A percentile compares a stretch with the other conserved stretches of the same genome.
Conservation (phyloP, 2,888 invertebrate species). For the Elmis aenea region DNA sequence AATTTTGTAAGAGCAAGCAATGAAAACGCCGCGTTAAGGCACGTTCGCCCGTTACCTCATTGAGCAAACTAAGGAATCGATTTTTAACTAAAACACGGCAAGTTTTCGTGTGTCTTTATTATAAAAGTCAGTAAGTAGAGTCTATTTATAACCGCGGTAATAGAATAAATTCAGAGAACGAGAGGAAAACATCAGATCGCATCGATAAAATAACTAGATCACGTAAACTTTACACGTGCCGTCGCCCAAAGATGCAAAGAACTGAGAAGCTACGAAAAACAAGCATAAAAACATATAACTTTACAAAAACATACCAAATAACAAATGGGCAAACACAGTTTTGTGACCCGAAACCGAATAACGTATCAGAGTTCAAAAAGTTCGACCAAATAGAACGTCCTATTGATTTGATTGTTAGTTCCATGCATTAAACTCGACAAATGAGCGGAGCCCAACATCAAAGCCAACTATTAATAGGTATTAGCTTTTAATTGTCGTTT, state of each 20-base stretch:
- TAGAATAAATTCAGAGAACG: too few species aligned
- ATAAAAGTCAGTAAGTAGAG: too few species aligned
- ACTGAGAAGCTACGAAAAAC: conserved; percentile 26
- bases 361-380: conserved; percentile 30
- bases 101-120: too few species aligned
- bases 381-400: conserved; percentile 28
- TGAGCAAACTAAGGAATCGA: too few species aligned
- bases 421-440: neutral
- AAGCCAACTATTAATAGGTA: neutral
- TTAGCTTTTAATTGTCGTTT: neutral
- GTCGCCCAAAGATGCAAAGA: conserved; percentile 30
- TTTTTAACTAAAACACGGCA: too few species aligned
- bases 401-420: conserved; percentile 17
- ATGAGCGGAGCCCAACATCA: neutral
- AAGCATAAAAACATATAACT: conserved; percentile 26
- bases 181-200: neutral
- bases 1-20: too few species aligned
- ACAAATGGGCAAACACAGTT: conserved; percentile 29
- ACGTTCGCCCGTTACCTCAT: too few species aligned
- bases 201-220: conserved; percentile 14
- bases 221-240: conserved; percentile 28
- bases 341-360: conserved; percentile 27
- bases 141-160: too few species aligned
- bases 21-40: too few species aligned
- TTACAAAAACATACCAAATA: conserved; percentile 25